Evolutionary conservation across 2,797 vertebrate species (phyloP).

Genomic region (Tokudaia muenninki): DNA sequence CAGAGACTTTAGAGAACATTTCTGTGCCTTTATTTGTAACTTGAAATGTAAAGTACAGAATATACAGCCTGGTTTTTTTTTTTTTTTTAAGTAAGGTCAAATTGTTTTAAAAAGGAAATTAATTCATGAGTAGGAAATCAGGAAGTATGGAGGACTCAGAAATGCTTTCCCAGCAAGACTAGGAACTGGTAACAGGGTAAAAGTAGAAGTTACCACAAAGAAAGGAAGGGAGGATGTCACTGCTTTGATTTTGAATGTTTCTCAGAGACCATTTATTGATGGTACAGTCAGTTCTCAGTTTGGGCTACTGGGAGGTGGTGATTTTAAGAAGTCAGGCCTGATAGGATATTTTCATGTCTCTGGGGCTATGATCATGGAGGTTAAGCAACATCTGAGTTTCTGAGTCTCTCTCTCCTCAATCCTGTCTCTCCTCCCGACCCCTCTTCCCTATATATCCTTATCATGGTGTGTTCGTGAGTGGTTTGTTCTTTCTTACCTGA

Average conservation of each 20-base stretch:
- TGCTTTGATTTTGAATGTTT: not conserved
- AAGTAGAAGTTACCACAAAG: constrained; percentile 42
- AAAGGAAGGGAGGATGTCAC: not conserved
- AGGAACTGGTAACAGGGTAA: not conserved
- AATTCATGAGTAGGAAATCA: not conserved
- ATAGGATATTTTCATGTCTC: not conserved
- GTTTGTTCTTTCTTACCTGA: not conserved
- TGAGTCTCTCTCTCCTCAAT: not conserved
- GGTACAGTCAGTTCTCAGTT: not conserved
- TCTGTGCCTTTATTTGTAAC: not conserved
- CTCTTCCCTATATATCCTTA: not conserved
- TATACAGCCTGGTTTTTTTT: not conserved
- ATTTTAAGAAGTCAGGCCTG: not conserved
- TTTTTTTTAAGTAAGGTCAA: not conserved
- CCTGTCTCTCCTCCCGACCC: not conserved
- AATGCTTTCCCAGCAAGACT: not conserved
- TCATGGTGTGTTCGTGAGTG: not conserved
- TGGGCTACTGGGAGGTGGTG: not conserved
- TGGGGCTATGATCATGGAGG: not conserved
- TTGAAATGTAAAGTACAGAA: not conserved
- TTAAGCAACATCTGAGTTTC: not conserved
- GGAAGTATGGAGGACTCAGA: not conserved
- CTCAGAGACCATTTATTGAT: not conserved
- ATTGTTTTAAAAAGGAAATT: not conserved
- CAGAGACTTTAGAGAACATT: not conserved